These are phyloP conservation scores for Dasypolia templi DNA, from an alignment of 2,888 invertebrate species.

Conservation along the genomic window DNA sequence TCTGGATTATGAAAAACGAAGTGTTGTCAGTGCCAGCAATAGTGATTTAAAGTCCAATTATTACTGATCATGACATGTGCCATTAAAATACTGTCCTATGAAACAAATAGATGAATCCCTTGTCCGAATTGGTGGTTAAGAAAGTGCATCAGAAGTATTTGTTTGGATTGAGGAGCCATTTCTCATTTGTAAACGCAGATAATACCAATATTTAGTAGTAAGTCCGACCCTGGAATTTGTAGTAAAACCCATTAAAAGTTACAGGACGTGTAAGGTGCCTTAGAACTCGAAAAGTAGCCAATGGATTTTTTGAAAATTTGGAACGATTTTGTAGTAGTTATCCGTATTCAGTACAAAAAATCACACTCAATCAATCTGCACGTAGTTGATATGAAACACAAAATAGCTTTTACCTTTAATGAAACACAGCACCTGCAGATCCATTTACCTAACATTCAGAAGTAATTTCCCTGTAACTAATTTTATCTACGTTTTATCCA, in stretches of 20 bases:
- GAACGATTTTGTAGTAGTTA: too few species aligned
- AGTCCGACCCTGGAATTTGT: too few species aligned
- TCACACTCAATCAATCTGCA: too few species aligned
- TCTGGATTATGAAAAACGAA: conserved; percentile 13
- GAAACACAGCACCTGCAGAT: not conserved
- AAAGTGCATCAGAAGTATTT: not conserved
- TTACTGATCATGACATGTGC: not conserved
- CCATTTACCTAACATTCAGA: not conserved
- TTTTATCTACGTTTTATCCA: conserved; percentile 30
- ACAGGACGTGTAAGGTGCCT: too few species aligned
- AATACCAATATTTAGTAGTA: too few species aligned
- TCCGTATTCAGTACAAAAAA: too few species aligned
- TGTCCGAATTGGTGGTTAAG: too few species aligned
- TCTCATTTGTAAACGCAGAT: too few species aligned
- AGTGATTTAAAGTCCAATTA: not conserved
- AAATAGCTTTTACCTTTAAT: not conserved
- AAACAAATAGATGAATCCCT: not conserved
- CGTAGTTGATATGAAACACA: not conserved
- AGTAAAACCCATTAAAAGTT: too few species aligned
- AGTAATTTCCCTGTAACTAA: conserved; percentile 30
- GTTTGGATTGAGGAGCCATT: too few species aligned
- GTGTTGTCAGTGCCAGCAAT: not conserved
- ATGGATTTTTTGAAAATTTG: too few species aligned
- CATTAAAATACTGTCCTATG: not conserved
- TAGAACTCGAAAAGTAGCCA: too few species aligned